Evolutionary conservation across 2,888 invertebrate species (phyloP).

Genomic region (Cephus pygmeus): DNA sequence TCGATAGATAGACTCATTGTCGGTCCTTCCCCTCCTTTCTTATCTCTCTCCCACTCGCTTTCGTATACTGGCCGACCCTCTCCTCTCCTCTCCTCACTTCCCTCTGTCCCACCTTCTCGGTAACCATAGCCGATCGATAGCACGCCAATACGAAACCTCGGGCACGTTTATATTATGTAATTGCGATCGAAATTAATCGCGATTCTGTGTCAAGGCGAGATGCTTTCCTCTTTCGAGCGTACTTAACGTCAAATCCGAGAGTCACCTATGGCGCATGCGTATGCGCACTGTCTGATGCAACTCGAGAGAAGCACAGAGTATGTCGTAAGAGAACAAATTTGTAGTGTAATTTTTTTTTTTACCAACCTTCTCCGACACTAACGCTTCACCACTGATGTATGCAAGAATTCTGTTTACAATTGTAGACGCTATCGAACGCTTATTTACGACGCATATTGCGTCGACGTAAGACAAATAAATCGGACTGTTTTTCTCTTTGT

Average conservation of each 20-base stretch:
- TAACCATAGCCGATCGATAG: neutral
- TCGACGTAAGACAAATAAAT: neutral
- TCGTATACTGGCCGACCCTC: neutral
- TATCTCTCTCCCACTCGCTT: neutral
- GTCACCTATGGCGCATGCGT: neutral
- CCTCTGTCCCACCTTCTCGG: neutral
- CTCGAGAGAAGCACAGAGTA: neutral
- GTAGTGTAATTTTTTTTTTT: neutral
- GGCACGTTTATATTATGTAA: constrained; percentile 36
- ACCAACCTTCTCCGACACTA: neutral
- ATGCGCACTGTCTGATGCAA: neutral
- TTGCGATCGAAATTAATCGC: constrained; percentile 31
- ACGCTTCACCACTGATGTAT: neutral
- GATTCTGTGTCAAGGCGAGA: constrained; percentile 32
- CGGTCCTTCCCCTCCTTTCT: neutral
- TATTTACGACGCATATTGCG: neutral
- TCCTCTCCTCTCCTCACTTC: neutral
- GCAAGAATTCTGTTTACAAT: neutral
- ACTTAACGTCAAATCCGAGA: neutral
- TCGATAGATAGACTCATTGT: neutral
- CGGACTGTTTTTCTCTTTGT: neutral
- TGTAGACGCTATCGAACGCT: neutral
- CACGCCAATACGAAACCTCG: constrained; percentile 33
- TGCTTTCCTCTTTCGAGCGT: constrained; percentile 12
- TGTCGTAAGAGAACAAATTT: constrained; percentile 3